These are phyloP conservation scores for Hirundo rustica DNA, from an alignment of 2,797 vertebrate species.

Conservation along the genomic window DNA sequence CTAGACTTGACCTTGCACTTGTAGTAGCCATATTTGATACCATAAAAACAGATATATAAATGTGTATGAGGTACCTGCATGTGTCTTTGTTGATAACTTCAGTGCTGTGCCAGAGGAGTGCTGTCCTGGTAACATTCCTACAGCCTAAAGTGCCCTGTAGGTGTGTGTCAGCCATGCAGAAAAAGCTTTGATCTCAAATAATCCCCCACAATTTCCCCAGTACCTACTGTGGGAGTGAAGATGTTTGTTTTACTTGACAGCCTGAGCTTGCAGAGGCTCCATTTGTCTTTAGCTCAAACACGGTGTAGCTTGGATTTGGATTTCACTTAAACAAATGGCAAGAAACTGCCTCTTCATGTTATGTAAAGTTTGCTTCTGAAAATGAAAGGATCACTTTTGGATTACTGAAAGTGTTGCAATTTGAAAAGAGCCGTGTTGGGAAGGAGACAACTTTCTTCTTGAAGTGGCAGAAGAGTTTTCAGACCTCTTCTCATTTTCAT, in stretches of 20 bases:
- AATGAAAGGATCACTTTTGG: constrained; percentile 25
- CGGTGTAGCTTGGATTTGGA: not conserved
- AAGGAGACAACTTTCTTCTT: not conserved
- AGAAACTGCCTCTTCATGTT: not conserved
- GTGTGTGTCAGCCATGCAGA: not conserved
- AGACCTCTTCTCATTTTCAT: not conserved
- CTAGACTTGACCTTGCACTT: not conserved
- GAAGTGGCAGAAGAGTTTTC: not conserved
- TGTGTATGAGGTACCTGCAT: not conserved
- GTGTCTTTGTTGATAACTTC: not conserved
- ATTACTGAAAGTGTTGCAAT: constrained; percentile 10
- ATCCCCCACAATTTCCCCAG: not conserved
- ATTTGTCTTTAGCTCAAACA: not conserved
- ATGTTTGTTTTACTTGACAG: constrained; percentile 40
- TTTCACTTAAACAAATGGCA: constrained; percentile 23
- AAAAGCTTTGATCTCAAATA: not conserved
- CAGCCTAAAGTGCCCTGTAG: not conserved
- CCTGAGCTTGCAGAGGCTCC: not conserved
- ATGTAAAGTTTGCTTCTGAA: not conserved
- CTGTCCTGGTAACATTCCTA: not conserved
- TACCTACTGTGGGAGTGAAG: not conserved
- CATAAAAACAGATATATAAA: not conserved
- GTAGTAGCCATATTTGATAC: not conserved
- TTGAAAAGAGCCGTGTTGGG: not conserved
- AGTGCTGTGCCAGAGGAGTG: not conserved